Conservation (phyloP, 2,888 invertebrate genomes). For the Meandrusa payeni region DNA sequence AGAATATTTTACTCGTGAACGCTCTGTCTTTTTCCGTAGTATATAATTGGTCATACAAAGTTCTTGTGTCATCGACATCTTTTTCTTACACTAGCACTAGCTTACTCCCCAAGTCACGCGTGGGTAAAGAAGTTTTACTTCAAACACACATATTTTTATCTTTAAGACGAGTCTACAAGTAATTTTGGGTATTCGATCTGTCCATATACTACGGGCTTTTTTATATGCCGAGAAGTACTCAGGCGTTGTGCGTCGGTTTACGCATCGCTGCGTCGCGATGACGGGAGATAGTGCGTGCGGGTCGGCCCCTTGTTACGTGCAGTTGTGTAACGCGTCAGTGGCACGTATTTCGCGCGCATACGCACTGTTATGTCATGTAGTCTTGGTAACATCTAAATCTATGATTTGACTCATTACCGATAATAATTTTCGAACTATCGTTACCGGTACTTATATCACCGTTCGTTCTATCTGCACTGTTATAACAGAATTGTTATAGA, state of each 20-base stretch:
- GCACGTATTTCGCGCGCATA: constrained; percentile 40
- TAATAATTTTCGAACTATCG: constrained; percentile 9
- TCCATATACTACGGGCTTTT: too few relatives aligned
- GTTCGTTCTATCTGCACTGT: background rate
- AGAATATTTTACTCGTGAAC: too few relatives aligned
- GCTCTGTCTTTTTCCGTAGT: too few relatives aligned
- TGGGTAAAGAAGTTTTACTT: too few relatives aligned
- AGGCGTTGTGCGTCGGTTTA: constrained; percentile 57
- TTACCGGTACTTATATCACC: constrained; percentile 2
- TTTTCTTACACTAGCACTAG: too few relatives aligned
- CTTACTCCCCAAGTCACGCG: too few relatives aligned
- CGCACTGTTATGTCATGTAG: constrained; percentile 44
- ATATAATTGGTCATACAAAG: too few relatives aligned
- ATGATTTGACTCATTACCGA: constrained; percentile 8
- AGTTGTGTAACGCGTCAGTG: constrained; percentile 55
- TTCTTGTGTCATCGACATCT: too few relatives aligned
- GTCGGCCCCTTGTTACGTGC: constrained; percentile 51
- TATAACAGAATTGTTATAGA: too few relatives aligned
- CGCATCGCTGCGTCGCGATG: constrained; percentile 63
- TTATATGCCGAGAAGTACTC: constrained; percentile 33
- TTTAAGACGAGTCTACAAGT: too few relatives aligned
- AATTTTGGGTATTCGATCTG: too few relatives aligned
- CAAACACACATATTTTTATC: too few relatives aligned
- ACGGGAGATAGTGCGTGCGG: constrained; percentile 68
- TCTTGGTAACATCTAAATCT: constrained; percentile 26